Evolutionary conservation across 2,888 invertebrate genomes (phyloP).

Genomic region (Lissonota sp.): DNA sequence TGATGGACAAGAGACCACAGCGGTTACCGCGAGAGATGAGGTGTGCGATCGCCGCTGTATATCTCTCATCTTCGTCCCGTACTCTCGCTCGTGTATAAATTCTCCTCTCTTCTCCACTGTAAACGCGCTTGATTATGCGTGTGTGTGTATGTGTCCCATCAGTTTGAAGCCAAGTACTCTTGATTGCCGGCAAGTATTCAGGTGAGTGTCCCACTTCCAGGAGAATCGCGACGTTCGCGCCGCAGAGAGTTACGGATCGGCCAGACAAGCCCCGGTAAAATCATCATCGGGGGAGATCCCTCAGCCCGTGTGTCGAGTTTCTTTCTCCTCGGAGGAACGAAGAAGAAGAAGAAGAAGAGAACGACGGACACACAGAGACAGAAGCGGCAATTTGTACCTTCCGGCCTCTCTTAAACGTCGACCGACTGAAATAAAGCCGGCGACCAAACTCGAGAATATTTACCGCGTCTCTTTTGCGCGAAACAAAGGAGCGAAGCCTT

Average conservation of each 20-base stretch:
- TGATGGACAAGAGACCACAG: slow-evolving; percentile 71
- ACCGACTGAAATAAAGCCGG: slow-evolving; percentile 13
- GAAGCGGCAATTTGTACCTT: slow-evolving; percentile 71
- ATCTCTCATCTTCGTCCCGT: slow-evolving; percentile 1
- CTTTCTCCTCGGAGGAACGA: background rate
- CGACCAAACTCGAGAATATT: background rate
- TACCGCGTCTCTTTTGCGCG: background rate
- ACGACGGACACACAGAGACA: slow-evolving; percentile 17
- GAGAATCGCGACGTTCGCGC: slow-evolving; percentile 39
- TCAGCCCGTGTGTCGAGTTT: slow-evolving; percentile 4
- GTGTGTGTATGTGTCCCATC: slow-evolving; percentile 58
- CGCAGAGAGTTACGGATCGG: slow-evolving; percentile 22
- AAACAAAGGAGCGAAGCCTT: slow-evolving; percentile 38
- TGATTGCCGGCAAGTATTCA: slow-evolving; percentile 80
- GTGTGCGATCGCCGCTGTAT: slow-evolving; percentile 12
- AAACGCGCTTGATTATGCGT: background rate
- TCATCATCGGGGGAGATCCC: slow-evolving; percentile 26
- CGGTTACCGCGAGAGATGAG: slow-evolving; percentile 58
- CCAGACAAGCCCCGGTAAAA: slow-evolving; percentile 17
- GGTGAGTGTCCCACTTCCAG: slow-evolving; percentile 80
- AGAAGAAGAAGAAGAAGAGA: slow-evolving; percentile 11
- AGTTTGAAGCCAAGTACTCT: slow-evolving; percentile 72
- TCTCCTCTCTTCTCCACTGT: background rate
- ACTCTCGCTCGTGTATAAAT: slow-evolving; percentile 10
- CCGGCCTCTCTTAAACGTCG: slow-evolving; percentile 59